Base-by-base conservation (phyloP, 2,113 vertebrate species). In the Prochilodus magdalenae region DNA sequence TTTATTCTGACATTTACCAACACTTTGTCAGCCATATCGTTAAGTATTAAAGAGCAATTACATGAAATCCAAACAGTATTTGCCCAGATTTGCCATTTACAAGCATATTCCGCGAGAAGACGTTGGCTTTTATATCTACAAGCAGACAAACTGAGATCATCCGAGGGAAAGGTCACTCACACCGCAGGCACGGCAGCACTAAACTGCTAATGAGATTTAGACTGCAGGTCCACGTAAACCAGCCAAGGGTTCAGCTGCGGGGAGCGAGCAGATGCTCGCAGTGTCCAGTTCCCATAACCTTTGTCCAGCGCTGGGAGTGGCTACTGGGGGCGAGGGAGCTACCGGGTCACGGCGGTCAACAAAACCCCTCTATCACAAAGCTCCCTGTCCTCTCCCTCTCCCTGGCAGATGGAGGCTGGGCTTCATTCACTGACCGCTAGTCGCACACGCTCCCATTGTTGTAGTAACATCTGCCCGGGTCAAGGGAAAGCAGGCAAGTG, bases 331-430 rank as follows among this genome's bases (percentile, higher is more conserved):
- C 53, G 69, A 66, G 26, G 29, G 49, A n/a, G 36, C 47, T 44
- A 40, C 40, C 66, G 53, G 77, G 80, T 83, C 84, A 83, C n/a
- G 33, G 51, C 14, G 76, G 80, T 75, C 79, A 78, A 29, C 69
- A 70, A 10, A 66, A 65, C 75, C 40, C n/a, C 81, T 78, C 29
- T 74, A 27, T 65, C 75, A 77, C 60, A 77, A 77, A 77, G 60
- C 60, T 29, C 24, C n/a, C 40, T 65, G 47, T 65, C 36, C 44
- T 24, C n/a, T 75, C 55, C 24, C n/a, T 18, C 40, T 49, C 12
- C 13, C 75, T 33, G 44, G 47, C 62, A 77, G 75, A 77, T 77
- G 44, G 75, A 67, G 6, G 30, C 12, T 33, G 30, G 65, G 29
- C 18, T 22, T 67, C 65, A 20, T 33, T 67, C 65, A 36, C 65